These are phyloP conservation scores for Pontoporia blainvillei DNA, from an alignment of 2,113 vertebrate species.

Conservation along the genomic window DNA sequence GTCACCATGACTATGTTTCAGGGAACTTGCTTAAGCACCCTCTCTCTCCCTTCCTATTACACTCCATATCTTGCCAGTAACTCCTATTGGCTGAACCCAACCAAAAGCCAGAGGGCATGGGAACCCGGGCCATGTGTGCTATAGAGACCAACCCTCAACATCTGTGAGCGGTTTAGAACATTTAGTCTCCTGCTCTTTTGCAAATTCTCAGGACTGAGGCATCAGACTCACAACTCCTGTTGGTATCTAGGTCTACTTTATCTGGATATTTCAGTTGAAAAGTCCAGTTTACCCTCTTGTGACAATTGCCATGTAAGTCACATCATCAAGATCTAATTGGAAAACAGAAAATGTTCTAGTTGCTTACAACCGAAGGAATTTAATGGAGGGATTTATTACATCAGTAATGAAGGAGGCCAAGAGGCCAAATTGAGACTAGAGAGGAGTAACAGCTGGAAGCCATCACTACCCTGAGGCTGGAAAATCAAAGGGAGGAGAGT, in stretches of 20 bases:
- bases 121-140: too few species aligned
- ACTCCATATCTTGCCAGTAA: neutral
- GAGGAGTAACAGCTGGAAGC: neutral
- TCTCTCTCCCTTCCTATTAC: neutral
- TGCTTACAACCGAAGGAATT: neutral
- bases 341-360: neutral
- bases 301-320: neutral
- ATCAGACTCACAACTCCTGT: neutral
- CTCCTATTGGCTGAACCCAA: neutral
- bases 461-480: neutral
- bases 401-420: neutral
- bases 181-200: neutral
- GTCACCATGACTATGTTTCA: neutral
- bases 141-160: neutral
- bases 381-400: neutral
- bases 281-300: neutral
- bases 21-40: neutral
- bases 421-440: neutral
- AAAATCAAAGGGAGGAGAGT: neutral
- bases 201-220: neutral
- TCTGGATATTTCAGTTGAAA: neutral
- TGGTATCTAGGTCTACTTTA: neutral
- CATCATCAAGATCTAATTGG: neutral
- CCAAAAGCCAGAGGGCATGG: neutral
- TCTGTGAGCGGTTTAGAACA: neutral